Base-by-base conservation (phyloP, 2,113 vertebrate genomes). In the Neodontobutis hainanensis region DNA sequence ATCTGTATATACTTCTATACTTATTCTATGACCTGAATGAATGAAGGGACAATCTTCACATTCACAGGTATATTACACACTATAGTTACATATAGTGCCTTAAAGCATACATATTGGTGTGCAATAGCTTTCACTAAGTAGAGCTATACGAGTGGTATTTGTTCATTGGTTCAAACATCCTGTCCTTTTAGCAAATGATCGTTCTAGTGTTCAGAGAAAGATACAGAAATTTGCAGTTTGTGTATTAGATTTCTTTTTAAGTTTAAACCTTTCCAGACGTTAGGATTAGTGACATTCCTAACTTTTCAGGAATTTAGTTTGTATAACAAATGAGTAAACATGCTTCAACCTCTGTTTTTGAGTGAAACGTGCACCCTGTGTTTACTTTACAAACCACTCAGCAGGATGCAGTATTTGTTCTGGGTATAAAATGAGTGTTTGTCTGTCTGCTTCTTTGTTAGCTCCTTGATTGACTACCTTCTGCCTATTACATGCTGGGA, bases 401-500 rank as follows among this genome's bases (percentile, higher is more conserved):
- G 52, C 32, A 55, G 34, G 52, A 55, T 55, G 34, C 1, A 38
- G 4, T 50, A 52, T 50, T 51, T 8, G 32, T n/a, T 27, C 15
- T 45, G 16, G 44, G 19, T 36, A 56, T 50, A 40, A 57, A 71
- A 12, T 57, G 44, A 71, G 52, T 49, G 6, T 16, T 8, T 19
- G 32, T 40, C 16, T 49, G 68, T 63, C 46, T 57, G 19, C 44
- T 60, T 51, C 35, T 63, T 55, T 48, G 42, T 61, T 67, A 40
- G 35, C 62, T 63, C 36, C 45, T 46, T 69, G 74, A 78, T 75
- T 67, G 72, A 78, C 73, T 73, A n/a, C 38, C 35, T 56, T 52
- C 69, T 53, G 14, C 73, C 67, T 40, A 0, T 32, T 74, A 73
- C 73, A 82, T 73, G 70, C 67, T 70, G 75, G 65, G 72, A 51